These are phyloP conservation scores for Candidula unifasciata DNA, from an alignment of 2,888 invertebrate species.

Conservation along the genomic window DNA sequence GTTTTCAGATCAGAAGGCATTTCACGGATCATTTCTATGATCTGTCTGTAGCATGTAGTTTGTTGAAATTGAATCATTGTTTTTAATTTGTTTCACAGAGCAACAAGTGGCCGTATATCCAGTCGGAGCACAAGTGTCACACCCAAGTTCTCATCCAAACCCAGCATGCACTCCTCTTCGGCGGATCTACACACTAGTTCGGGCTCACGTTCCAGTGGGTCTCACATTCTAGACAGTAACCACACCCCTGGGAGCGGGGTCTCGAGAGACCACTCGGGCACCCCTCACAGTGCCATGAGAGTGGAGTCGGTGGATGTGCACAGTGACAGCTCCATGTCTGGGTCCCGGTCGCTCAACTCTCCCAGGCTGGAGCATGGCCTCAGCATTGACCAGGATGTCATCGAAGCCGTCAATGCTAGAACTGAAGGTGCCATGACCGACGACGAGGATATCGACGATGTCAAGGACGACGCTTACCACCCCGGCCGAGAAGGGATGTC, in stretches of 20 bases:
- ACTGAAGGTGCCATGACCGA: conserved; percentile 56
- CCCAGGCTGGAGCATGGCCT: conserved; percentile 68
- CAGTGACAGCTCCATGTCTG: conserved; percentile 74
- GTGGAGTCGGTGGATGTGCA: conserved; percentile 71
- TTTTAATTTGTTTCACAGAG: conserved; percentile 61
- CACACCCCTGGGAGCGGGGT: conserved; percentile 47
- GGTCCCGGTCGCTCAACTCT: conserved; percentile 71
- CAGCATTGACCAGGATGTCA: conserved; percentile 55
- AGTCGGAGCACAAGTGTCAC: conserved; percentile 76
- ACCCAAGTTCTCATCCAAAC: conserved; percentile 73
- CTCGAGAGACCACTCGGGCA: conserved; percentile 42
- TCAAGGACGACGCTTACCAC: background rate
- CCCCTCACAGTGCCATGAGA: conserved; percentile 57
- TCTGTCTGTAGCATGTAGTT: background rate
- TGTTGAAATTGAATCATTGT: background rate
- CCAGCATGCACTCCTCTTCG: conserved; percentile 74
- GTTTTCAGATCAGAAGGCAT: no score
- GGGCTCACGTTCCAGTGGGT: conserved; percentile 73
- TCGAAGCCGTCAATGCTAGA: conserved; percentile 52
- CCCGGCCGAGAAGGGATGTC: conserved; percentile 31
- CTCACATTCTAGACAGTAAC: conserved; percentile 72
- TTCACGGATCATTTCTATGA: background rate
- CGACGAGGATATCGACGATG: conserved; percentile 46
- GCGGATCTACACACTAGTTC: conserved; percentile 72
- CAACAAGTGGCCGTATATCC: conserved; percentile 76